These are phyloP conservation scores for Berghia stephanieae DNA, from an alignment of 1,140 invertebrate species.

Conservation along the genomic window DNA sequence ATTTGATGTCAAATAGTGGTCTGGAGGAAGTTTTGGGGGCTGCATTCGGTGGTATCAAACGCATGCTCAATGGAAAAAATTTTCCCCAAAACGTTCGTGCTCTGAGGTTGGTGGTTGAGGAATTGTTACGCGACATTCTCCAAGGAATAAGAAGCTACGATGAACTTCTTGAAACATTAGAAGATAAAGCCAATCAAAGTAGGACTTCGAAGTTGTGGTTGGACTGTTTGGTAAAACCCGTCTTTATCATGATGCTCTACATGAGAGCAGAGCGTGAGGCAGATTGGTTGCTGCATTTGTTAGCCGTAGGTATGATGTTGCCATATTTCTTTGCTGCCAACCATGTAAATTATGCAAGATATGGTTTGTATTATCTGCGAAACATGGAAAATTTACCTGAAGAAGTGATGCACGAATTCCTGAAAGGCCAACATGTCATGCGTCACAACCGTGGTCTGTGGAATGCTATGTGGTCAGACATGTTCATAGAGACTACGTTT, in stretches of 20 bases:
- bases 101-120: conserved; percentile 37
- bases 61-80: conserved; percentile 42
- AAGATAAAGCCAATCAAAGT: conserved; percentile 27
- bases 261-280: conserved; percentile 44
- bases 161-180: conserved; percentile 1
- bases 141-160: background rate
- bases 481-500: conserved; percentile 43
- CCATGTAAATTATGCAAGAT: conserved; percentile 47
- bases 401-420: conserved; percentile 23
- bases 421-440: conserved; percentile 41
- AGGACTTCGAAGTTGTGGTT: conserved; percentile 45
- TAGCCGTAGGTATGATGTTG: conserved; percentile 35
- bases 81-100: conserved; percentile 44
- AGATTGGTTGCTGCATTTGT: conserved; percentile 45
- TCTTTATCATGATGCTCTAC: conserved; percentile 45
- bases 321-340: conserved; percentile 48
- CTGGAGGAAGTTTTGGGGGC: conserved; percentile 31
- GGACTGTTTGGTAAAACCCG: conserved; percentile 40
- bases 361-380: conserved; percentile 44
- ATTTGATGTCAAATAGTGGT: conserved; percentile 37
- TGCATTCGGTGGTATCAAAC: conserved; percentile 37
- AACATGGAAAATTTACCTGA: conserved; percentile 32
- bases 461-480: conserved; percentile 43
- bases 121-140: conserved; percentile 23
- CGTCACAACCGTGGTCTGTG: conserved; percentile 35